Conservation (phyloP, 1,140 invertebrate genomes). For the Eriosoma lanigerum region DNA sequence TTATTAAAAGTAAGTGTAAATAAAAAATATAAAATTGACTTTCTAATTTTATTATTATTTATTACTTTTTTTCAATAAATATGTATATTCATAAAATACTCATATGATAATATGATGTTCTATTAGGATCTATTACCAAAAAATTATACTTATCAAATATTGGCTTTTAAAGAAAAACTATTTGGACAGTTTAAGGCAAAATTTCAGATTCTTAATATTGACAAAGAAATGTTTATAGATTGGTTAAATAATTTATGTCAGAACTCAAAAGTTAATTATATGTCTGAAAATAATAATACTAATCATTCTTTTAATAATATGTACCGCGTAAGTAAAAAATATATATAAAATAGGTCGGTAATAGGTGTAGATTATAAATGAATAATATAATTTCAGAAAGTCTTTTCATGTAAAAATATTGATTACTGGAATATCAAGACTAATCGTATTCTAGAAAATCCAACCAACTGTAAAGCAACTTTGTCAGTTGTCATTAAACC, state of each 20-base stretch:
- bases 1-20: constrained; percentile 3
- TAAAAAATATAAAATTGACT: not conserved
- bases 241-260: constrained; percentile 10
- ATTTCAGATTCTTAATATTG: not conserved
- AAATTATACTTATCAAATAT: constrained; percentile 17
- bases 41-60: not conserved
- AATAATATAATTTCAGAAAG: not conserved
- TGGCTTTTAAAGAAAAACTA: not conserved
- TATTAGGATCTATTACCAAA: not conserved
- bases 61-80: not conserved
- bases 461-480: constrained; percentile 5
- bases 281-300: not conserved
- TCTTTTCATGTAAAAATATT: not conserved
- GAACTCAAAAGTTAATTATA: constrained; percentile 9
- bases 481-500: constrained; percentile 1
- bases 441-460: not conserved
- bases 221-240: not conserved
- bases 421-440: not conserved
- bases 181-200: constrained; percentile 23
- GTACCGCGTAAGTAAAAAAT: not conserved
- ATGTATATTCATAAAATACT: not conserved
- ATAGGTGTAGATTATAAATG: not conserved
- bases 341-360: not conserved
- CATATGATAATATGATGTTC: not conserved
- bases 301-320: not conserved